A percentile compares a stretch with the other conserved stretches of the same genome.
Evolutionary conservation across 2,888 invertebrate species (phyloP).

Genomic region (Halocaridina rubra): DNA sequence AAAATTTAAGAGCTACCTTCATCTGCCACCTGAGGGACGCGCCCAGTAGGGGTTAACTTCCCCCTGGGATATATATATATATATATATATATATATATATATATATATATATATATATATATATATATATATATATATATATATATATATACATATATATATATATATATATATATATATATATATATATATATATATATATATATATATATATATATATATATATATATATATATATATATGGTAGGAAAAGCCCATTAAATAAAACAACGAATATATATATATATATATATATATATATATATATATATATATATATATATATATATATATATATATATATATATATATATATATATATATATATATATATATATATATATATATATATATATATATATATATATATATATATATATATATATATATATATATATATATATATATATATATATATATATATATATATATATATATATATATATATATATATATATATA

Average conservation of each 20-base stretch:
- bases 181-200: neutral
- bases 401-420: neutral
- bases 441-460: neutral
- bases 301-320: constrained; percentile 12
- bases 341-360: neutral
- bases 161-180: neutral
- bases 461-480: constrained; percentile 11
- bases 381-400: neutral
- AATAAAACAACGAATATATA: no score
- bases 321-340: constrained; percentile 1
- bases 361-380: constrained; percentile 10
- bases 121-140: neutral
- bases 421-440: constrained; percentile 1
- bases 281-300: constrained; percentile 2
- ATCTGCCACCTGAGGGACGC: no score
- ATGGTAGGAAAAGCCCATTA: no score
- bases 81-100: constrained; percentile 3
- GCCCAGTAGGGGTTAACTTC: no score
- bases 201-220: neutral
- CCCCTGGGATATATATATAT: neutral
- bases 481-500: constrained; percentile 23
- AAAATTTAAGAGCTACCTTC: no score
- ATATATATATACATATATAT: neutral
- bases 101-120: neutral
- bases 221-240: neutral